Base-by-base conservation (phyloP, 2,888 invertebrate species). In the Erannis defoliaria region DNA sequence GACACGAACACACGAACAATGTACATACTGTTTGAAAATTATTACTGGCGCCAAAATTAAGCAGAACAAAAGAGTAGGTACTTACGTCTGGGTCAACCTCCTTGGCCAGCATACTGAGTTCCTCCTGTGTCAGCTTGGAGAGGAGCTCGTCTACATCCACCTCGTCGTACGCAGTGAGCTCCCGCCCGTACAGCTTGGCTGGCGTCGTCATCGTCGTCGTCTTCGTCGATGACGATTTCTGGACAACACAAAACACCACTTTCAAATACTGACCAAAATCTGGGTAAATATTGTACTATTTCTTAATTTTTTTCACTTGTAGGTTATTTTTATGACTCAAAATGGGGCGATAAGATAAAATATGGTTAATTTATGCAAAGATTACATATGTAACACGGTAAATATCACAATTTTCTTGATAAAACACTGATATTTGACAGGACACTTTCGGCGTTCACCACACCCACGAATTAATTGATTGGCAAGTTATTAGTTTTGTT, bases 41-140 rank as follows among this genome's bases (percentile, higher is more conserved):
- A n/a, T n/a, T n/a, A n/a, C n/a, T n/a, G n/a, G 50, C 37, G 46
- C 35, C 33, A 53, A 48, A 12, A 53, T 1, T 1, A 40, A 6
- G 31, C 12, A 33, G 18, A 57, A 1, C 23, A 58, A 45, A 37
- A 55, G 51, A 53, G 21, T n/a, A n/a, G n/a, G n/a, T 80, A 96
- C 97, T 97, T 93, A 99, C 99, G 94, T 99, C 99, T 71, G 99
- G 99, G 94, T 99, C 99, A 75, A 99, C 99, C 95, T 99, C 99
- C 94, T 98, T 98, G 80, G 99, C 98, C 80, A 99, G 94, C 89
- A 99, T 97, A 81, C 98, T 98, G 74, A 99, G 96, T 94, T 99
- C 99, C 86, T 99, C 99, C 51, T 97, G 96, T 62, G 98, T 97
- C 70, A 99, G 94, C 87, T 99, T 98, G 58, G 97, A 95, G 78